Evolutionary conservation across 2,113 vertebrate genomes (phyloP), one percentile per base, ranked within the genome.

Genomic region (Phylloscopus trochilus): DNA sequence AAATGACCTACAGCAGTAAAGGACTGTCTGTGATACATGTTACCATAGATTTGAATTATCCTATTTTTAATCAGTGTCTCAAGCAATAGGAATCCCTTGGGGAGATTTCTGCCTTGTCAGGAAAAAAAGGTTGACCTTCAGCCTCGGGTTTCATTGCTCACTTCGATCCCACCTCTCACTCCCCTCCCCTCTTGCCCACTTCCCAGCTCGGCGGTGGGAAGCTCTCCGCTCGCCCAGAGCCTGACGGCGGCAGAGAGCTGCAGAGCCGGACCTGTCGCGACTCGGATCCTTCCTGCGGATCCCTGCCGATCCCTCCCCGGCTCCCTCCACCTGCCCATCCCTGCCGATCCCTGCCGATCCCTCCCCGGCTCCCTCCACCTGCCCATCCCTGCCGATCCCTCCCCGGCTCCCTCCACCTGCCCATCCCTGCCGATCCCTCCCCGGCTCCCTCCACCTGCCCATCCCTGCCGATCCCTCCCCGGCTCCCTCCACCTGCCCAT

Each of bases 231-330:
- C 16, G 3, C 19, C 22, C 56, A 1, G 41, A n/a, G 67, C 23
- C 30, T 7, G n/a, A 0, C 1, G n/a, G 5, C 21, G 1, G 30
- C 11, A 9, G 22, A 9, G 9, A 7, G 9, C 26, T 0, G 4
- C 46, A 1, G 4, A 30, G 39, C 8, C 22, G 15, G 27, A 1
- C 27, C 2, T 3, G 15, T 5, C 7, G 6, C 15, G 3, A 16
- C 33, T 8, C 14, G 56, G 22, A 10, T 35, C 15, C 31, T 11
- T 12, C 28, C 68, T 11, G 26, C 17, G 15, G 20, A 8, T 6
- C 56, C 0, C 10, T 44, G 3, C 2, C 35, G 1, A 1, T 10
- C 17, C 6, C 33, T 24, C 21, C 70, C 28, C 27, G 15, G 33
- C 56, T 37, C 58, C 23, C 17, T 26, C 58, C 58, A 52, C 27